Conservation (phyloP, 2,113 vertebrate species). For the Sapayoa aenigma region DNA sequence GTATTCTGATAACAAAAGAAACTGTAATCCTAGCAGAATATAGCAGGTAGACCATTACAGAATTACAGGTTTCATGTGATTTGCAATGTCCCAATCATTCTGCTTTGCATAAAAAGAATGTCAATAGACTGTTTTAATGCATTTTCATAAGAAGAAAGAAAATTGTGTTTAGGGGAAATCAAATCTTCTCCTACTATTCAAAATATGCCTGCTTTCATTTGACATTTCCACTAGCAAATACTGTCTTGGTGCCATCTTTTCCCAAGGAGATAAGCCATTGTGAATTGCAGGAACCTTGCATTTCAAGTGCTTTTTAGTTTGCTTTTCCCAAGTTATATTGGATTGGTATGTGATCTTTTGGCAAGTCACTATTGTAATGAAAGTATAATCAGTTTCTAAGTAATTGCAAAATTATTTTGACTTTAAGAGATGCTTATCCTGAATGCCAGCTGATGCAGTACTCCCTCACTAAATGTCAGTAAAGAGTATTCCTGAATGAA, state of each 20-base stretch:
- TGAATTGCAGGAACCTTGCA: not conserved
- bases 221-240: conserved; percentile 11
- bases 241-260: not conserved
- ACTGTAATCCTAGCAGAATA: not conserved
- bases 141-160: not conserved
- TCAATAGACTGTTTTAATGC: not conserved
- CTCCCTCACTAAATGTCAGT: not conserved
- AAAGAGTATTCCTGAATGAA: not conserved
- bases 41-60: not conserved
- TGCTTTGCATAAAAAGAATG: not conserved
- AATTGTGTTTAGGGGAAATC: not conserved
- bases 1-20: not conserved
- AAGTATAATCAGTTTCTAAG: conserved; percentile 6
- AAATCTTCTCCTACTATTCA: not conserved
- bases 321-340: not conserved
- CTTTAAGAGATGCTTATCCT: conserved; percentile 34
- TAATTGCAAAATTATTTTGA: conserved; percentile 36
- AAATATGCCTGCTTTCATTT: not conserved
- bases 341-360: not conserved
- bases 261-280: not conserved
- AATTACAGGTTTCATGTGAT: not conserved
- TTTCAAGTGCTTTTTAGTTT: conserved; percentile 1
- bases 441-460: not conserved
- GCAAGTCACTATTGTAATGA: not conserved
- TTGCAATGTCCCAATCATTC: not conserved